A percentile compares a stretch with the other conserved stretches of the same genome.
phyloP scores from a whole-genome alignment of 2,113 vertebrate species.

The Tupaia chinensis region DNA sequence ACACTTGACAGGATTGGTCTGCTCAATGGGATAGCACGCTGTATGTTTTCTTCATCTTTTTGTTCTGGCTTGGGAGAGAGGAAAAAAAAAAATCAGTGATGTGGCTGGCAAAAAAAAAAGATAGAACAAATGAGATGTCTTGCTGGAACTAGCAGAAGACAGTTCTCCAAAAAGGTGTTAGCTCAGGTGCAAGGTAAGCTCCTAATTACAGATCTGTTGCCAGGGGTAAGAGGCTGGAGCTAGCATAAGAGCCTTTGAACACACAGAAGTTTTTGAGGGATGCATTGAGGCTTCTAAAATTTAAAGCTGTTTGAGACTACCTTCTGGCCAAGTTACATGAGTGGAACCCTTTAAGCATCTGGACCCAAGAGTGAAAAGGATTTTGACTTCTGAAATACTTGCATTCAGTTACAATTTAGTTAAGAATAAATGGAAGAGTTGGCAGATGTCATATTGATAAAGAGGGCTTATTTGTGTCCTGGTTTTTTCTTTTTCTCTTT shows the following conservation, averaged over 20 bases:
- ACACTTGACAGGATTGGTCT: not conserved
- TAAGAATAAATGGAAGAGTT: constrained; percentile 14
- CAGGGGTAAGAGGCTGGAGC: not conserved
- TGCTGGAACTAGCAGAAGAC: constrained; percentile 60
- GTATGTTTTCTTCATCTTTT: not conserved
- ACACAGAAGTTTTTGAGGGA: constrained; percentile 37
- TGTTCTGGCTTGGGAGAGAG: not conserved
- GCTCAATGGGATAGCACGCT: not conserved
- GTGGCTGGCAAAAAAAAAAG: constrained; percentile 44
- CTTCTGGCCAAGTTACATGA: constrained; percentile 46
- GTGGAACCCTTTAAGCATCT: constrained; percentile 37
- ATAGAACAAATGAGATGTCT: constrained; percentile 49
- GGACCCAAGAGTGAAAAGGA: constrained; percentile 27
- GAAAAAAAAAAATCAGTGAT: not conserved
- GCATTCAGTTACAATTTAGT: constrained; percentile 25
- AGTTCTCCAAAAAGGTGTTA: constrained; percentile 57
- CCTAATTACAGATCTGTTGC: constrained; percentile 51
- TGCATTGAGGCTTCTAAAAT: constrained; percentile 43
- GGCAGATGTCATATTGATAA: not conserved
- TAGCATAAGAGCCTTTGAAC: not conserved
- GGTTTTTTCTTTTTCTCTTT: constrained; percentile 37
- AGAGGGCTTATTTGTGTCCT: not conserved
- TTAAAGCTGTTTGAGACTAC: constrained; percentile 49
- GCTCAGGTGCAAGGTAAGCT: not conserved
- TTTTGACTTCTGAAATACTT: constrained; percentile 47